Evolutionary conservation across 2,888 invertebrate genomes (phyloP).

Genomic region (Chloromyia formosa): DNA sequence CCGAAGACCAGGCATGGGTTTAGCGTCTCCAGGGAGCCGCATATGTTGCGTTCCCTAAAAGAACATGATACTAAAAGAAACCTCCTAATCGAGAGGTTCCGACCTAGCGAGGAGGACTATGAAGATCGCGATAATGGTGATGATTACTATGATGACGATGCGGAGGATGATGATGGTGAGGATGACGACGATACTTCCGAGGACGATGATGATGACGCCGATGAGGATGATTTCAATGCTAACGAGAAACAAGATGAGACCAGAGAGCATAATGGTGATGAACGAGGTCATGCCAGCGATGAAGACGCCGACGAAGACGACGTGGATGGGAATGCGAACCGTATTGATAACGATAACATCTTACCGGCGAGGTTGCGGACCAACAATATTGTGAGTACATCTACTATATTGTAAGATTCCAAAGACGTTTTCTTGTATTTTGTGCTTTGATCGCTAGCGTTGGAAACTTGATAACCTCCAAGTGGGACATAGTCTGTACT

Average conservation of each 20-base stretch:
- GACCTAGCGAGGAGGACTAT: slow-evolving; percentile 7
- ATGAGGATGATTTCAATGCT: slow-evolving; percentile 52
- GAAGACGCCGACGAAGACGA: slow-evolving; percentile 53
- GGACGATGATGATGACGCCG: slow-evolving; percentile 52
- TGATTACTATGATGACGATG: slow-evolving; percentile 16
- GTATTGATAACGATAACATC: slow-evolving; percentile 59
- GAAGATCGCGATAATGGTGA: slow-evolving; percentile 26
- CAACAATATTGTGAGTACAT: slow-evolving; percentile 26
- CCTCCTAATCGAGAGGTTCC: slow-evolving; percentile 1
- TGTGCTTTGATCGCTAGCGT: not conserved
- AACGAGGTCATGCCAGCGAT: slow-evolving; percentile 52
- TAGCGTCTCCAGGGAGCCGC: slow-evolving; percentile 26
- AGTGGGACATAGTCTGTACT: slow-evolving; percentile 11
- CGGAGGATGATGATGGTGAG: slow-evolving; percentile 22
- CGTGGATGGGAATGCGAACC: slow-evolving; percentile 58
- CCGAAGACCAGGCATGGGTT: slow-evolving; percentile 33
- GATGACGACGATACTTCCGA: slow-evolving; percentile 50
- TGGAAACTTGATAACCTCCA: slow-evolving; percentile 38
- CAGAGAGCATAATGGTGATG: slow-evolving; percentile 35
- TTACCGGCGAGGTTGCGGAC: slow-evolving; percentile 60
- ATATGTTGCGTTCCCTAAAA: not conserved
- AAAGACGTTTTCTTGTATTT: not conserved
- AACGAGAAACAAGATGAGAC: slow-evolving; percentile 34
- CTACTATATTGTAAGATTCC: slow-evolving; percentile 5
- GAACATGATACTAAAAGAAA: not conserved